Evolutionary conservation across 1,140 invertebrate genomes (phyloP).

Genomic region (Cotesia vestalis): DNA sequence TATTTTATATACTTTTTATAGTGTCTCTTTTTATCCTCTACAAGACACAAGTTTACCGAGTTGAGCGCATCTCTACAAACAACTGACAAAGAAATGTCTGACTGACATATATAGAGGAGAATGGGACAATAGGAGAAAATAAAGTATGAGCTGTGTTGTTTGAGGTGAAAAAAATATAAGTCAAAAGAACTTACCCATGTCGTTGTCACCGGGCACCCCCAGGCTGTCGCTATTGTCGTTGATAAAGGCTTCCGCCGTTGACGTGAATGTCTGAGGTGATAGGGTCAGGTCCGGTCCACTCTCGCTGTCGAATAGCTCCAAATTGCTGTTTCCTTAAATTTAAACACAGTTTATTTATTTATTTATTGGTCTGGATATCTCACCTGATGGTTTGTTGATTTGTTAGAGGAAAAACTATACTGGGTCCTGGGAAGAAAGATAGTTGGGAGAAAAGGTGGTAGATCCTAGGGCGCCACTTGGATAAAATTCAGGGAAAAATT

Average conservation of each 20-base stretch:
- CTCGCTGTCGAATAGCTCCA: conserved; percentile 77
- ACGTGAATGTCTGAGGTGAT: conserved; percentile 76
- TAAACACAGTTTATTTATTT: conserved; percentile 11
- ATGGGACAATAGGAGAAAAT: conserved; percentile 6
- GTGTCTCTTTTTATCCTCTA: background rate
- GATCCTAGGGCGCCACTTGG: too few species aligned
- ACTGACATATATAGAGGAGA: background rate
- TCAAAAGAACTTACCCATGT: conserved; percentile 61
- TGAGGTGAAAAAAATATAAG: conserved; percentile 8
- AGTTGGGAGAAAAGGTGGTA: too few species aligned
- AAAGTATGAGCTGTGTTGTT: background rate
- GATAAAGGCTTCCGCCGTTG: conserved; percentile 74
- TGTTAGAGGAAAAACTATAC: background rate
- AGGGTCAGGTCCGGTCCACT: conserved; percentile 76
- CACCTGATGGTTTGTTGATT: background rate
- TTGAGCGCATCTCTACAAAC: too few species aligned
- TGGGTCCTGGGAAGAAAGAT: too few species aligned
- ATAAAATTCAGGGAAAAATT: too few species aligned
- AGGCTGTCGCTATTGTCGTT: conserved; percentile 76
- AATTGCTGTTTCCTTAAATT: conserved; percentile 67
- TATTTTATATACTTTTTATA: too few species aligned
- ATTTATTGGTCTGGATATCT: background rate
- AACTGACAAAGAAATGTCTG: background rate
- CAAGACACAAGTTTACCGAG: background rate
- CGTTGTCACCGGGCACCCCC: conserved; percentile 68